phyloP scores from a whole-genome alignment of 1,140 invertebrate species.

The Arctopsyche grandis region DNA sequence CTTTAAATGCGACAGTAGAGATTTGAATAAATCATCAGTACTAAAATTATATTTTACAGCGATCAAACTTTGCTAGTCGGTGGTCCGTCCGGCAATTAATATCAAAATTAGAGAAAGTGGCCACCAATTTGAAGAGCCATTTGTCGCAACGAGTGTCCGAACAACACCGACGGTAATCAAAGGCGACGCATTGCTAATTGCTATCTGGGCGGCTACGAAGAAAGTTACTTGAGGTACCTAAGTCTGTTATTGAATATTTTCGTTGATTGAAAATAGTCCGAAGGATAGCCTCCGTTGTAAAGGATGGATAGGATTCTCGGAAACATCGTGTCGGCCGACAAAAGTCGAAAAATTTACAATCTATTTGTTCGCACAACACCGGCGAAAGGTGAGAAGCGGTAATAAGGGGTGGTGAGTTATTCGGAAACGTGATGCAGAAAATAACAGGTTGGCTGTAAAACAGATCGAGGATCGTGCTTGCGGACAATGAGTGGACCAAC shows the following conservation, averaged over 20 bases:
- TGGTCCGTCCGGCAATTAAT: neutral
- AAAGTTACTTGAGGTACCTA: neutral
- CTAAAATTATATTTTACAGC: too few species aligned
- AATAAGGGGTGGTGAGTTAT: neutral
- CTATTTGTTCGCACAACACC: slow-evolving; percentile 9
- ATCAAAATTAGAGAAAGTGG: slow-evolving; percentile 11
- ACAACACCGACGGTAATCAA: neutral
- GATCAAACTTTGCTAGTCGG: too few species aligned
- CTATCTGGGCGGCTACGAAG: neutral
- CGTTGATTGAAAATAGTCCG: neutral
- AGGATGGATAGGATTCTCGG: neutral
- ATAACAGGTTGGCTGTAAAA: slow-evolving; percentile 21
- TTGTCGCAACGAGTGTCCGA: slow-evolving; percentile 7
- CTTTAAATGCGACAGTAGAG: too few species aligned
- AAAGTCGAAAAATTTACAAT: neutral
- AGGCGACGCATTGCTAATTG: neutral
- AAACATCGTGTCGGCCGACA: neutral
- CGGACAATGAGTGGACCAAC: neutral
- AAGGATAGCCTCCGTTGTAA: neutral
- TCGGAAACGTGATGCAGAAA: slow-evolving; percentile 14
- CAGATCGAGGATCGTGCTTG: slow-evolving; percentile 15
- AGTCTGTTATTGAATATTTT: neutral
- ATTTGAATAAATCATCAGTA: too few species aligned
- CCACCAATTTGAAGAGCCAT: neutral
- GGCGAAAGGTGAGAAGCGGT: slow-evolving; percentile 16